Evolutionary conservation across 2,888 invertebrate genomes (phyloP), one percentile per base, ranked within the genome.

Genomic region (Andrena chrysosceles): DNA sequence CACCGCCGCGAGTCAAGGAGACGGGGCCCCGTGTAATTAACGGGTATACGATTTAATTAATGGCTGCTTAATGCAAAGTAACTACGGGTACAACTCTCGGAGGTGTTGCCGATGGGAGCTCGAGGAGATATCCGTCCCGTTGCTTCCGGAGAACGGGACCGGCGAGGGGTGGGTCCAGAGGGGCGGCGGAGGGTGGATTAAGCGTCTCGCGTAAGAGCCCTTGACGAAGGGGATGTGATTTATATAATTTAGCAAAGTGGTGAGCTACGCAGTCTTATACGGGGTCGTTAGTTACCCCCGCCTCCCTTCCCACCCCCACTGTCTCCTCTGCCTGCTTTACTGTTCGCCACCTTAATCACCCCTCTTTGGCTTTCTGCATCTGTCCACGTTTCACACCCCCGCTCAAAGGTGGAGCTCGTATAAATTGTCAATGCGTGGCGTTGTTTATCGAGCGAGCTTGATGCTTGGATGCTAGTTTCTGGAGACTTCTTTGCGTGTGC

Each of bases 211-310:
- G 88, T 85, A 89, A 90, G 86, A 90, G 87, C 90, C 89, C 91
- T 89, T 91, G 91, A 91, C 90, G 91, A 91, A 90, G 91, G 91
- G 90, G 86, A 88, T 87, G 91, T 92, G 93, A 93, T 93, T 93
- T 92, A 93, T 93, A 93, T 93, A 93, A 93, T 93, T 93, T 93
- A 91, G 91, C 91, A 92, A 92, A 93, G 93, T 93, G 93, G 90
- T 89, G 90, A 91, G 90, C 87, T 88, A 85, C 87, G 85, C 77
- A 89, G 87, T 87, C 89, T 90, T 89, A 86, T 91, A 89, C 85
- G 72, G 81, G 85, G 84, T 91, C 90, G 91, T 91, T 91, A 91
- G 90, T 91, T 88, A 90, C 86, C 89, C 85, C 79, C 42, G 56
- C 70, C 54, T 33, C 63, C 69, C 64, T 74, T 68, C 70, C 83